Conservation (phyloP, 2,888 invertebrate genomes). For the Hirtodrosophila duncani region DNA sequence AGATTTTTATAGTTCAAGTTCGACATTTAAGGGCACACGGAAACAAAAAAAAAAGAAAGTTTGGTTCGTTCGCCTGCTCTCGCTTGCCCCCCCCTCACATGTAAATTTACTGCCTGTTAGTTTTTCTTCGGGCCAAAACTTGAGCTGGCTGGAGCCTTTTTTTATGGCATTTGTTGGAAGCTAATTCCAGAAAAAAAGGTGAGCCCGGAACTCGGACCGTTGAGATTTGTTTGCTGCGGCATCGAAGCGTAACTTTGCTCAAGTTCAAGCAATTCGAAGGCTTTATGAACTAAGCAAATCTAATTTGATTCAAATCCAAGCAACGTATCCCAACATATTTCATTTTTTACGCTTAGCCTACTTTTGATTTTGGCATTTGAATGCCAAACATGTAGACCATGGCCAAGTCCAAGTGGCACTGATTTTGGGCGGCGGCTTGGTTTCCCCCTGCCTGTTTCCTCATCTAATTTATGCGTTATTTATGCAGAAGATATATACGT, state of each 20-base stretch:
- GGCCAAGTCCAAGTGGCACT: conserved; percentile 46
- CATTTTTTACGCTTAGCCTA: conserved; percentile 56
- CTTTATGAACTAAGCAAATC: conserved; percentile 56
- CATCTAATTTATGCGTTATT: conserved; percentile 62
- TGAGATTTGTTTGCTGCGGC: conserved; percentile 35
- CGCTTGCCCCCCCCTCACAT: conserved; percentile 38
- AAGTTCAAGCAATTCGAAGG: conserved; percentile 39
- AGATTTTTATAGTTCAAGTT: conserved; percentile 67
- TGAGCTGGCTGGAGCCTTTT: conserved; percentile 42
- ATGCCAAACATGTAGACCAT: conserved; percentile 41
- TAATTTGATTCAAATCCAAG: conserved; percentile 34
- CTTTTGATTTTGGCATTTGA: conserved; percentile 34
- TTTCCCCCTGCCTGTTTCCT: conserved; percentile 28
- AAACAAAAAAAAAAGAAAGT: conserved; percentile 30
- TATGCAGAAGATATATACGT: conserved; percentile 43
- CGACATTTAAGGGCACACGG: conserved; percentile 42
- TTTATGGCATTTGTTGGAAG: conserved; percentile 22
- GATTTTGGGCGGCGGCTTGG: no score
- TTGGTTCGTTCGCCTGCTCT: conserved; percentile 9
- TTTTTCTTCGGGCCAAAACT: conserved; percentile 33
- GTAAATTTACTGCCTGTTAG: conserved; percentile 57
- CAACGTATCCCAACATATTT: no score
- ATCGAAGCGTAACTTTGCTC: conserved; percentile 46
- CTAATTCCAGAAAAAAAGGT: conserved; percentile 18
- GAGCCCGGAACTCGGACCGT: conserved; percentile 21